Conservation (phyloP, 2,888 invertebrate genomes). For the Calameuta pallipes region DNA sequence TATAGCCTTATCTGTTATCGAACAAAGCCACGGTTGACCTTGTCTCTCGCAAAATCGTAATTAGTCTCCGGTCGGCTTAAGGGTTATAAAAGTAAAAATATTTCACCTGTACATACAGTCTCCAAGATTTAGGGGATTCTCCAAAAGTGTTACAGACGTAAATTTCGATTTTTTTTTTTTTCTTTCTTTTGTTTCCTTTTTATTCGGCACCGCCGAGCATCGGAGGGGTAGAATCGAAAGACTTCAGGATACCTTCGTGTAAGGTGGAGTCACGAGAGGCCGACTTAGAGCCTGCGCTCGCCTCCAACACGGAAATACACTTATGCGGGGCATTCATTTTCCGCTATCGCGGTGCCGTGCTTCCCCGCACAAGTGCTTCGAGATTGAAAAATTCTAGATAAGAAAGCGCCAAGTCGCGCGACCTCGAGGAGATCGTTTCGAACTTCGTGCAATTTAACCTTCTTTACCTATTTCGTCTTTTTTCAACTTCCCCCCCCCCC, state of each 20-base stretch:
- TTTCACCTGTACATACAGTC: neutral
- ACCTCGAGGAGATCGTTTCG: neutral
- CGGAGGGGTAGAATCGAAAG: conserved; percentile 55
- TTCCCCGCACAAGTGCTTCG: conserved; percentile 37
- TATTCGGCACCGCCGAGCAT: neutral
- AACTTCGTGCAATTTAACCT: neutral
- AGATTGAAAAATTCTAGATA: conserved; percentile 56
- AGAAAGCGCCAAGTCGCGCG: conserved; percentile 31
- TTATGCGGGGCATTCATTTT: conserved; percentile 58
- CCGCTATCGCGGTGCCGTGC: conserved; percentile 49
- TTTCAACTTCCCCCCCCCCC: neutral
- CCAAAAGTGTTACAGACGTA: neutral
- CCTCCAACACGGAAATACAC: conserved; percentile 54
- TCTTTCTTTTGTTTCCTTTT: neutral
- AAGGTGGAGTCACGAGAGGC: conserved; percentile 53
- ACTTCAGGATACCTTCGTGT: conserved; percentile 42
- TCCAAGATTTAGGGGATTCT: neutral
- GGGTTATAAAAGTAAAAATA: neutral
- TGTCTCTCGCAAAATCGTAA: neutral
- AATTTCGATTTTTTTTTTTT: neutral
- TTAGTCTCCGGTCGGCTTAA: neutral
- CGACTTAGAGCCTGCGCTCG: conserved; percentile 15
- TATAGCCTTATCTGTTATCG: neutral
- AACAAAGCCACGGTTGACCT: neutral
- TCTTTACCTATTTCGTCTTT: neutral